Evolutionary conservation across 2,113 vertebrate species (phyloP).

Genomic region (Nibea albiflora): DNA sequence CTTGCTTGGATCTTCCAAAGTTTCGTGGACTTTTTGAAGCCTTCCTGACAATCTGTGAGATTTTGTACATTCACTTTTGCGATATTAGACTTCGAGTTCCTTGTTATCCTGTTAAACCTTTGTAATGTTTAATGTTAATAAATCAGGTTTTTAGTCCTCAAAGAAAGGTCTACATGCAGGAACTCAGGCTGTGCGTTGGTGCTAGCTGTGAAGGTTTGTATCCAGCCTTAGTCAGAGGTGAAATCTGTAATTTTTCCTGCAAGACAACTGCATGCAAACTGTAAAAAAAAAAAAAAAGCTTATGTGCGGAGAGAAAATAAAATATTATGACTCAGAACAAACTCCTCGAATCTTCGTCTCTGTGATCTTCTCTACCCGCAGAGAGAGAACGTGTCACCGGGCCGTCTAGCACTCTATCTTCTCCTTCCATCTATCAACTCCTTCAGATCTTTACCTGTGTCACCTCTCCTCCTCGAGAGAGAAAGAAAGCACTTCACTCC

Average conservation of each 20-base stretch:
- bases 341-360: neutral
- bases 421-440: neutral
- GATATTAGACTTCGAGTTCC: too few species aligned
- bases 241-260: neutral
- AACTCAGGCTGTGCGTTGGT: neutral
- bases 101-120: too few species aligned
- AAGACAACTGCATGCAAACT: neutral
- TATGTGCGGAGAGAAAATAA: too few species aligned
- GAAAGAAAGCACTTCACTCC: slow-evolving; percentile 33
- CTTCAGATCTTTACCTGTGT: slow-evolving; percentile 31
- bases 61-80: too few species aligned
- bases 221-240: neutral
- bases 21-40: too few species aligned
- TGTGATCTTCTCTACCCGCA: neutral
- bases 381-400: neutral
- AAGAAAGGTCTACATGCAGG: neutral
- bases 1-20: too few species aligned
- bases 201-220: neutral
- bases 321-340: neutral
- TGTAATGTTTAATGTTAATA: too few species aligned
- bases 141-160: neutral
- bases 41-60: too few species aligned
- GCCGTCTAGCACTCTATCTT: neutral
- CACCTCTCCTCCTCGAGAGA: slow-evolving; percentile 6
- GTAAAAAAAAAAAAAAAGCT: too few species aligned